phyloP scores from a whole-genome alignment of 2,888 invertebrate genomes.

The Microchrysa polita region DNA sequence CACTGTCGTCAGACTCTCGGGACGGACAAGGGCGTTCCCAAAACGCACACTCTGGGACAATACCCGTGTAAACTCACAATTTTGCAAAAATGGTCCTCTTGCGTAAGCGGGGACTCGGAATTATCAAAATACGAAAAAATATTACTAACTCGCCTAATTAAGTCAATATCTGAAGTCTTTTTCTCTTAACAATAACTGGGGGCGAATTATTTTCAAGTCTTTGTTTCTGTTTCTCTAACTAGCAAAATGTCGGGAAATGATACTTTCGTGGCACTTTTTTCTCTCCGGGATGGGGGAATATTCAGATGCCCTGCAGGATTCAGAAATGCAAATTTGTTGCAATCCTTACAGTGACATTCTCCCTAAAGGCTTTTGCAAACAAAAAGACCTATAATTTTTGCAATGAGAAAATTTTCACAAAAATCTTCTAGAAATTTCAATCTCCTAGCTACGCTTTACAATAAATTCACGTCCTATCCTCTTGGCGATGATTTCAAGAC shows the following conservation, averaged over 20 bases:
- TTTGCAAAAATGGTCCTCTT: too few species aligned
- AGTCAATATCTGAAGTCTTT: too few species aligned
- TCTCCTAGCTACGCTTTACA: neutral
- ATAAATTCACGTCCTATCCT: constrained; percentile 2
- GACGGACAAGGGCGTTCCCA: neutral
- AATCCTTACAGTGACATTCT: neutral
- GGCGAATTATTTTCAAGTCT: too few species aligned
- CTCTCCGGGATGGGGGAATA: neutral
- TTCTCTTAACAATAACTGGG: too few species aligned
- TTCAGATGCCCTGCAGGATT: too few species aligned
- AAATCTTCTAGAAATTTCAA: constrained; percentile 4
- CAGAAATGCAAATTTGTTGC: neutral
- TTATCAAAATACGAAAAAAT: too few species aligned
- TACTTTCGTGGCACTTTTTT: too few species aligned
- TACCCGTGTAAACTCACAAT: too few species aligned
- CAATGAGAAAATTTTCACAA: neutral
- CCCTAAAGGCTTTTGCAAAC: neutral
- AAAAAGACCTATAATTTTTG: neutral
- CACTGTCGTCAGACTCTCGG: neutral
- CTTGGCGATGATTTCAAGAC: constrained; percentile 40
- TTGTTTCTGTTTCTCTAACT: too few species aligned
- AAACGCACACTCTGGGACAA: neutral
- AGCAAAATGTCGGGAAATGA: too few species aligned
- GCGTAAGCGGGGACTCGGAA: too few species aligned
- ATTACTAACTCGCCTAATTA: too few species aligned